phyloP scores from a whole-genome alignment of 2,113 vertebrate genomes.

The Pelmatolapia mariae region DNA sequence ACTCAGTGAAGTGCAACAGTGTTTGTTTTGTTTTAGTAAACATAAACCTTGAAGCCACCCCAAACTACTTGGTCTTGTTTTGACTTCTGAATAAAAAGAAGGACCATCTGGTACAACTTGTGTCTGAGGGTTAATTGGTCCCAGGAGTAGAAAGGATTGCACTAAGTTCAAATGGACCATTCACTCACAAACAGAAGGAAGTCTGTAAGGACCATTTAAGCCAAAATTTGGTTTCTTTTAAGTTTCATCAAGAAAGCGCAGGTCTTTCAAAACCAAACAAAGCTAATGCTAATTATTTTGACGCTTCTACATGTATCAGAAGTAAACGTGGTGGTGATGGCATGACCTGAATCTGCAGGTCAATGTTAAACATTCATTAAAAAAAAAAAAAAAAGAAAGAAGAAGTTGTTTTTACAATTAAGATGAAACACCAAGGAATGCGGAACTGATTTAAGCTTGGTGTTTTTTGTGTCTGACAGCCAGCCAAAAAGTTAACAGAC shows the following conservation, averaged over 20 bases:
- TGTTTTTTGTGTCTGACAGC: neutral
- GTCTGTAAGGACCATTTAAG: neutral
- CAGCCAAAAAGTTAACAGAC: neutral
- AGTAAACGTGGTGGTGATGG: neutral
- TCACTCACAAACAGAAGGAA: neutral
- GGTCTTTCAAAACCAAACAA: neutral
- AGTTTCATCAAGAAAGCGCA: neutral
- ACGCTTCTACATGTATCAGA: neutral
- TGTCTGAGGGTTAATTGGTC: neutral
- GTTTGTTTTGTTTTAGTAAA: neutral
- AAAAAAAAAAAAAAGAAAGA: too few species aligned
- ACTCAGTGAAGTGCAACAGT: neutral
- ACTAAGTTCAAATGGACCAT: neutral
- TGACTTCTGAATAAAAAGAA: neutral
- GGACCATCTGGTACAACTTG: neutral
- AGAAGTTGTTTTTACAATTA: neutral
- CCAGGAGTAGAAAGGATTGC: neutral
- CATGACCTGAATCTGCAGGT: neutral
- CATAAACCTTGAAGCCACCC: neutral
- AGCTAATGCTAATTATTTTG: neutral
- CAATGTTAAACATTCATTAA: neutral
- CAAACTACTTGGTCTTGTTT: neutral
- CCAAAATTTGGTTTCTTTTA: neutral
- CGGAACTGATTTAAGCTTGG: accelerated
- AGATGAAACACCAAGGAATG: neutral